These are phyloP conservation scores for Phania funesta DNA, from an alignment of 2,888 invertebrate species.

Conservation along the genomic window DNA sequence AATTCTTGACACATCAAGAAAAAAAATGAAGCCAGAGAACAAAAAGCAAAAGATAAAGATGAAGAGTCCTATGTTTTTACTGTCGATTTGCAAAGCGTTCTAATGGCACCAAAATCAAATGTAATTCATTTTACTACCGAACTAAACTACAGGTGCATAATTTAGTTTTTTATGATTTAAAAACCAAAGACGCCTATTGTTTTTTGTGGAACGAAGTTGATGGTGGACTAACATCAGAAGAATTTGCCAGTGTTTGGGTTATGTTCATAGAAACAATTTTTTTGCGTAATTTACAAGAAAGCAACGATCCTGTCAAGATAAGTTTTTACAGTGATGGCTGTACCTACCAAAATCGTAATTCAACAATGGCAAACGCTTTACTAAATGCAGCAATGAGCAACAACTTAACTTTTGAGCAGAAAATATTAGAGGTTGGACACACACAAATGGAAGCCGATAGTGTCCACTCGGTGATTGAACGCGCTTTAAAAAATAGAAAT, in stretches of 20 bases:
- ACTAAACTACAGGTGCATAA: not conserved
- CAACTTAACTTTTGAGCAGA: constrained; percentile 15
- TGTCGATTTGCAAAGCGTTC: not conserved
- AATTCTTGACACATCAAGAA: constrained; percentile 14
- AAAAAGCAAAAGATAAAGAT: not conserved
- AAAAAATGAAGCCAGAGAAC: constrained; percentile 11
- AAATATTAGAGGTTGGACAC: constrained; percentile 4
- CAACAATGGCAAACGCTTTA: not conserved
- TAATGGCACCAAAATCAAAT: not conserved
- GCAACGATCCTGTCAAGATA: constrained; percentile 2
- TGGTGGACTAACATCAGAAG: not conserved
- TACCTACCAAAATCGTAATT: not conserved
- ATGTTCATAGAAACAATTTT: constrained; percentile 13
- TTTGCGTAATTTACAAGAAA: not conserved
- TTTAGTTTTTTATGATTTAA: not conserved
- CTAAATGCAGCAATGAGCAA: not conserved
- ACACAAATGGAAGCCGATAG: constrained; percentile 37
- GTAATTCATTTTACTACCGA: not conserved
- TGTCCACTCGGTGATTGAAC: constrained; percentile 43
- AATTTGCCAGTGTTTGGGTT: constrained; percentile 13
- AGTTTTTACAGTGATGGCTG: not conserved
- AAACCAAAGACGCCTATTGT: not conserved
- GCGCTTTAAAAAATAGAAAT: constrained; percentile 36
- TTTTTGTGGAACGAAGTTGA: constrained; percentile 13
- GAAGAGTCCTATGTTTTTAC: constrained; percentile 5